A percentile compares a stretch with the other conserved stretches of the same genome.
These are phyloP conservation scores for Chrysopilus asiliformis DNA, from an alignment of 2,888 invertebrate species.

Conservation along the genomic window DNA sequence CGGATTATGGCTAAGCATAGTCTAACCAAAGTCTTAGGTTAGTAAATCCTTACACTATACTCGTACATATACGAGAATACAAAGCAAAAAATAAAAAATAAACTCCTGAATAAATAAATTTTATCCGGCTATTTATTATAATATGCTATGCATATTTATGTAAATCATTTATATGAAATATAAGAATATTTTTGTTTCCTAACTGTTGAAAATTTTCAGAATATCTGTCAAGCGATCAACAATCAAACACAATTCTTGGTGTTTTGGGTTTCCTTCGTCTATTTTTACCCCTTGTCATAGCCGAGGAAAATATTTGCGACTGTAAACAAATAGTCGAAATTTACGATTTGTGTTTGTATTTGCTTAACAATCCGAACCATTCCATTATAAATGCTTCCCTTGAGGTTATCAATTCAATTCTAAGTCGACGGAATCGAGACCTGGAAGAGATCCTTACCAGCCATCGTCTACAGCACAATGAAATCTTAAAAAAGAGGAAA, in stretches of 20 bases:
- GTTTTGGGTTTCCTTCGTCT: slow-evolving; percentile 50
- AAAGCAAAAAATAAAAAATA: too few species aligned
- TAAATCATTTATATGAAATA: too few species aligned
- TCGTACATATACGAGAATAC: too few species aligned
- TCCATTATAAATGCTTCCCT: slow-evolving; percentile 79
- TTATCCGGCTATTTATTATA: too few species aligned
- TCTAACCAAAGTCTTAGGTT: slow-evolving; percentile 32
- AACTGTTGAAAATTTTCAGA: slow-evolving; percentile 1
- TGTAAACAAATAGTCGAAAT: slow-evolving; percentile 43
- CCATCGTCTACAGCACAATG: slow-evolving; percentile 33
- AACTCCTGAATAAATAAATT: too few species aligned
- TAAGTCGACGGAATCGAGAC: slow-evolving; percentile 21
- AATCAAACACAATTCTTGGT: slow-evolving; percentile 43
- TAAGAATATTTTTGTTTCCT: too few species aligned
- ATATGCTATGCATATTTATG: too few species aligned
- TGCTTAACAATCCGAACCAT: slow-evolving; percentile 60
- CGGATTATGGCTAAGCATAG: slow-evolving; percentile 40
- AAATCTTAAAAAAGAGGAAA: slow-evolving; percentile 33
- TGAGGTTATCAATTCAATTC: slow-evolving; percentile 43
- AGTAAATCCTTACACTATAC: too few species aligned
- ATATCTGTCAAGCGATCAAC: neutral
- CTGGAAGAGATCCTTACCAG: slow-evolving; percentile 29
- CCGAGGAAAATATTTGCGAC: slow-evolving; percentile 20
- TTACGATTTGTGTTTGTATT: slow-evolving; percentile 62
- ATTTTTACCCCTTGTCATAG: slow-evolving; percentile 44